Percentiles rank a stretch among this genome's conserved stretches.
Evolutionary conservation across 2,113 vertebrate genomes (phyloP).

Genomic region (Accipiter cooperii): DNA sequence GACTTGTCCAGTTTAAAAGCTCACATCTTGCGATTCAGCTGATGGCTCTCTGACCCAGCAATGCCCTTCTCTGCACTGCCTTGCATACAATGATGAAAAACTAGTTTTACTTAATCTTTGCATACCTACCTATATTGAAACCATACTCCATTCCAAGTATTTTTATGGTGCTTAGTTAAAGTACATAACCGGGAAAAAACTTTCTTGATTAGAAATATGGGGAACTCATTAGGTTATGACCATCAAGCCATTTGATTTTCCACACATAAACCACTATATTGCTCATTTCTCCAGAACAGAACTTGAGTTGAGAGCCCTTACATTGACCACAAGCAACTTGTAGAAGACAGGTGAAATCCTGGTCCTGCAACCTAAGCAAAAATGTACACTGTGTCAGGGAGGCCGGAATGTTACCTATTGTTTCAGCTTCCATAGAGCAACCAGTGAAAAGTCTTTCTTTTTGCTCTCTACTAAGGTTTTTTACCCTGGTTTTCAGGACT

Average conservation of each 20-base stretch:
- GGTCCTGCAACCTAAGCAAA: neutral
- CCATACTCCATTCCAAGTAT: neutral
- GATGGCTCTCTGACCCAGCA: neutral
- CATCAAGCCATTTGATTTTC: neutral
- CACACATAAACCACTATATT: neutral
- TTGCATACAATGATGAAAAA: neutral
- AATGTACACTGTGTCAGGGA: neutral
- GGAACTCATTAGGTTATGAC: neutral
- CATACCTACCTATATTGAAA: neutral
- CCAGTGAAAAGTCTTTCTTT: neutral
- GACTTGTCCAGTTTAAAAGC: neutral
- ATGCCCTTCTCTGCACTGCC: neutral
- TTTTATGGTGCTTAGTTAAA: neutral
- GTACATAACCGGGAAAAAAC: neutral
- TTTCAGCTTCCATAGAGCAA: neutral
- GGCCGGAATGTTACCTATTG: neutral
- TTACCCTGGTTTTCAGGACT: neutral
- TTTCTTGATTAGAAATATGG: neutral
- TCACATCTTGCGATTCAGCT: neutral
- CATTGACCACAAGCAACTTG: neutral
- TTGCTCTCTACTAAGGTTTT: neutral
- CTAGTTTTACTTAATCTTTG: neutral
- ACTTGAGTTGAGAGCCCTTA: neutral
- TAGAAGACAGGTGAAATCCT: neutral
- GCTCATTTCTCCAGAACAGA: neutral